Base-by-base conservation (phyloP, 92 coral and sea anemone species). In the Zoanthus sociatus region DNA sequence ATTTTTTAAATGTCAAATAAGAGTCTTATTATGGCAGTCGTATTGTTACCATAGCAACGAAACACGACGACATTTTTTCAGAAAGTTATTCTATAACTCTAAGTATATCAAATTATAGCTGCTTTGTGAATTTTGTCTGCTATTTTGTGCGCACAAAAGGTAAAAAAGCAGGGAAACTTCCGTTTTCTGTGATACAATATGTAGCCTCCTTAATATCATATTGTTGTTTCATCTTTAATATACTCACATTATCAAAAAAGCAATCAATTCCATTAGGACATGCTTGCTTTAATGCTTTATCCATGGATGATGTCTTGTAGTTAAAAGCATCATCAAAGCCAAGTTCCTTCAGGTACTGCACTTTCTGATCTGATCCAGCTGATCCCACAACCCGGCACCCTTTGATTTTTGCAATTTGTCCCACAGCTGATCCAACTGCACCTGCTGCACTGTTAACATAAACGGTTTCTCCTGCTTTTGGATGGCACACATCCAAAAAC, bases 391-490 rank as follows among this genome's bases (percentile, higher is more conserved):
- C 92, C n/a, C 87, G 86, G 14, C 92, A 90, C 30, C 89, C 89
- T 67, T 90, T 90, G 50, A 90, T 76, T 64, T 90, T 90, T 7
- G 89, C 92, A 72, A 90, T 90, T 73, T 90, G 92, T 51, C 92
- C 92, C 54, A 90, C 92, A 13, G 61, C 61, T 6, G 92, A 83
- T 0, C 92, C 92, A 0, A 90, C 92, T 5, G 92, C 92, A 1
- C 92, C 92, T 7, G 92, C 92, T 11, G 92, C 92, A 56, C 92
- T 90, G 87, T 90, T 90, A 15, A 90, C 92, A 79, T 90, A 90
- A 30, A 90, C 79, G 6, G 92, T 90, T 53, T 90, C 89, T n/a
- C 89, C 92, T 56, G 76, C 89, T 69, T 90, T 90, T 7, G 92
- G 92, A 30, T 74, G 26, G 31, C 84, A 86, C 66, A 90, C 18